A percentile compares a stretch with the other conserved stretches of the same genome.
These are phyloP conservation scores for Lordiphosa stackelbergi DNA, from an alignment of 1,140 invertebrate species.

Conservation along the genomic window DNA sequence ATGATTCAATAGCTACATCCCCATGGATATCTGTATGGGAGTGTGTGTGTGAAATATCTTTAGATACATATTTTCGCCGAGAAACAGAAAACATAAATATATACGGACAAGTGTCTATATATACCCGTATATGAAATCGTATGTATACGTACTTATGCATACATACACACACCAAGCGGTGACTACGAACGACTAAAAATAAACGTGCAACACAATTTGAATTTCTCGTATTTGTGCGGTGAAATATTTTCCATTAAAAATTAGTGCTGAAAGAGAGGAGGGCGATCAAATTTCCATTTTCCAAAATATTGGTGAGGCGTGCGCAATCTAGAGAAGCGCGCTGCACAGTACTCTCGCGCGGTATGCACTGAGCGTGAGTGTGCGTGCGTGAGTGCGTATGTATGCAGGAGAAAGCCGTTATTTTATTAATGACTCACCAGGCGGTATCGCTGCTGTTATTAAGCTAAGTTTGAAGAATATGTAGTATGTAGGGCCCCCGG, in stretches of 20 bases:
- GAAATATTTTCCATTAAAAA: slow-evolving; percentile 56
- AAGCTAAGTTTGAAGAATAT: too few species aligned
- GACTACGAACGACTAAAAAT: slow-evolving; percentile 62
- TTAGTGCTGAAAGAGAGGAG: slow-evolving; percentile 36
- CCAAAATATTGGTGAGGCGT: slow-evolving; percentile 58
- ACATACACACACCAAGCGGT: slow-evolving; percentile 37
- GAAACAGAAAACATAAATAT: slow-evolving; percentile 11
- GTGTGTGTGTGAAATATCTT: slow-evolving; percentile 1
- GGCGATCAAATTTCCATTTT: slow-evolving; percentile 61
- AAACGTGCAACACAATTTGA: slow-evolving; percentile 59
- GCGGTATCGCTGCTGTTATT: too few species aligned
- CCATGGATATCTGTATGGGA: slow-evolving; percentile 3
- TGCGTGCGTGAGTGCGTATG: background rate
- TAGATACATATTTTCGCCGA: slow-evolving; percentile 10
- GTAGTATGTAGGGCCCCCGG: too few species aligned
- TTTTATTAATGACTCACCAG: too few species aligned
- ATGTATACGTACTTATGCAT: slow-evolving; percentile 20
- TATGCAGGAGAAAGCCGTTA: too few species aligned
- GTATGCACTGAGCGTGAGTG: slow-evolving; percentile 3
- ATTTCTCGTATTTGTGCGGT: slow-evolving; percentile 42
- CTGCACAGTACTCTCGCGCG: slow-evolving; percentile 6
- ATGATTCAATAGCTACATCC: slow-evolving; percentile 8
- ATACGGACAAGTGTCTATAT: slow-evolving; percentile 13
- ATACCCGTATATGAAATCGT: slow-evolving; percentile 13
- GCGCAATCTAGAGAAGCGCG: slow-evolving; percentile 33